These are phyloP conservation scores for Nannoperca australis DNA, from an alignment of 2,797 vertebrate species.

Conservation along the genomic window DNA sequence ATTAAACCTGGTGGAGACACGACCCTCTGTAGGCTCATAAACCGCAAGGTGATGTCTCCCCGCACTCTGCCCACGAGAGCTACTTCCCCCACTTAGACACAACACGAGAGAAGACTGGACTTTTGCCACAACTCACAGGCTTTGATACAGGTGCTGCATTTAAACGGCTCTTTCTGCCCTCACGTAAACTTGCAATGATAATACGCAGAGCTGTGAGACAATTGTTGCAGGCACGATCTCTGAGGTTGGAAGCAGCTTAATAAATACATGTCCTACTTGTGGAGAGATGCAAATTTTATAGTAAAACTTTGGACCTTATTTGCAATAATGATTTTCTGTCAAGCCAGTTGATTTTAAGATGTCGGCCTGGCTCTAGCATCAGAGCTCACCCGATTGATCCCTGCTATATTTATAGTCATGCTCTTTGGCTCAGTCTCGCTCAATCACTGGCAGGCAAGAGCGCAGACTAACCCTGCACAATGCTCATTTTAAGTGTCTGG, in stretches of 20 bases:
- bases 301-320: constrained; percentile 41
- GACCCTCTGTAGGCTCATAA: constrained; percentile 69
- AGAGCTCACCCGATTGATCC: constrained; percentile 63
- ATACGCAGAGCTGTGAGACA: not conserved
- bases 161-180: constrained; percentile 8
- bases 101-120: constrained; percentile 25
- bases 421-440: constrained; percentile 55
- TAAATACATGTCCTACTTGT: constrained; percentile 5
- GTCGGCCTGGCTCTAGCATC: constrained; percentile 54
- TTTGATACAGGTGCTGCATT: constrained; percentile 35
- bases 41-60: constrained; percentile 78
- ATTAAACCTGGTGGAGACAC: constrained; percentile 75
- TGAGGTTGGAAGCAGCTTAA: constrained; percentile 2
- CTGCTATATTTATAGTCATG: constrained; percentile 70
- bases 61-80: constrained; percentile 58
- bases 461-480: constrained; percentile 27
- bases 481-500: constrained; percentile 30
- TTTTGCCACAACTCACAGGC: not conserved
- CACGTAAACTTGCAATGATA: constrained; percentile 12
- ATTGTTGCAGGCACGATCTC: not conserved
- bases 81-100: constrained; percentile 35
- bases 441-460: constrained; percentile 43
- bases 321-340: constrained; percentile 63
- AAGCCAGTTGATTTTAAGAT: constrained; percentile 57
- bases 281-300: constrained; percentile 26